phyloP scores from a whole-genome alignment of 2,797 vertebrate species.

The Cyclopterus lumpus region DNA sequence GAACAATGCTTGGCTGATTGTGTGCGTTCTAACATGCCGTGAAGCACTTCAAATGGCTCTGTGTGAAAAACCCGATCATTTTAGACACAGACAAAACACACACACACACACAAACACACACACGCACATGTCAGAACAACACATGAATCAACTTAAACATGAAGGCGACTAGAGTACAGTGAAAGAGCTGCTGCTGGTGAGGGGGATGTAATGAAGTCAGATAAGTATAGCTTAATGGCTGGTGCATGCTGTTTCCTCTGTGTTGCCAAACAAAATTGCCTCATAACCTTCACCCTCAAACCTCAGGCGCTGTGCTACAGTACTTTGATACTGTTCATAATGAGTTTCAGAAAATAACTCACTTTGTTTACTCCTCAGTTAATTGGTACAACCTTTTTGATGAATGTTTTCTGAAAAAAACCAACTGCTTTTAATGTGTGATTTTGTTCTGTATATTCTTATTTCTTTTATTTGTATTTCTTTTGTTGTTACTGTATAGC shows the following conservation, averaged over 20 bases:
- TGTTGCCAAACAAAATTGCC: conserved; percentile 46
- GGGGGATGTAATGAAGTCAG: conserved; percentile 39
- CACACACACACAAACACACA: background rate
- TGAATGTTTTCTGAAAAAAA: conserved; percentile 37
- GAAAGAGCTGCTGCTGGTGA: conserved; percentile 15
- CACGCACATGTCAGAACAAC: conserved; percentile 26
- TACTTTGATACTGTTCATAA: conserved; percentile 28
- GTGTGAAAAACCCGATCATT: conserved; percentile 48
- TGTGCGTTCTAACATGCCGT: conserved; percentile 24
- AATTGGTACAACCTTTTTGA: conserved; percentile 54
- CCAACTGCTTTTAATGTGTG: too few relatives aligned
- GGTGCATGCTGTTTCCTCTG: conserved; percentile 24
- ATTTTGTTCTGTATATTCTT: too few relatives aligned
- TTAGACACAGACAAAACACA: conserved; percentile 1
- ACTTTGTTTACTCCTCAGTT: conserved; percentile 46
- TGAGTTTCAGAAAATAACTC: conserved; percentile 15
- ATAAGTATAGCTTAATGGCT: conserved; percentile 40
- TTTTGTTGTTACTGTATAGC: too few relatives aligned
- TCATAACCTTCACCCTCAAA: conserved; percentile 42
- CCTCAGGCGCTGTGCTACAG: conserved; percentile 27
- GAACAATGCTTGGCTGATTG: conserved; percentile 49
- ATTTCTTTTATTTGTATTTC: too few relatives aligned
- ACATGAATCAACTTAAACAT: conserved; percentile 16
- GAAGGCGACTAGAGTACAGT: background rate
- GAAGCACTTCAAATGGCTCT: conserved; percentile 38